Conservation (phyloP, 2,888 invertebrate genomes). For the Pristionchus fissidentatus region DNA sequence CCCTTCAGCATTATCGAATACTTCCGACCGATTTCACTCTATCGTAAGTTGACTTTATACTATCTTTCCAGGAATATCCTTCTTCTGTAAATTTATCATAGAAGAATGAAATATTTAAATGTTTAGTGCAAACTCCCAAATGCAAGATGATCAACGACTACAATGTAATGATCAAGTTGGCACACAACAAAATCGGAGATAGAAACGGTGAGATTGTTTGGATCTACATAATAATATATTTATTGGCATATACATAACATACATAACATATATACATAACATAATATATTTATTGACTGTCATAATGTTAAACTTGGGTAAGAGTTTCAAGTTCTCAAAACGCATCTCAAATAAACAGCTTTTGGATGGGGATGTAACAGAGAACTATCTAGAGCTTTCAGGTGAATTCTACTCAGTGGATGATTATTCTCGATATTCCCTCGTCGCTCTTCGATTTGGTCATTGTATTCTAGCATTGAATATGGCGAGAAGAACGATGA, state of each 20-base stretch:
- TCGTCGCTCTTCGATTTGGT: not conserved
- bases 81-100: not conserved
- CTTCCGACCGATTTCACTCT: not conserved
- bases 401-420: conserved; percentile 9
- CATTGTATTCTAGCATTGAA: conserved; percentile 18
- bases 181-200: not conserved
- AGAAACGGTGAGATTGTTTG: too few relatives aligned
- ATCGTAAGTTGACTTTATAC: not conserved
- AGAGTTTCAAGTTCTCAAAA: too few relatives aligned
- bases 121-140: not conserved
- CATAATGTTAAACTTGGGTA: too few relatives aligned
- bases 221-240: too few relatives aligned
- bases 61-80: too few relatives aligned
- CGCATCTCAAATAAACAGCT: too few relatives aligned
- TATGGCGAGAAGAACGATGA: not conserved
- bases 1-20: conserved; percentile 23
- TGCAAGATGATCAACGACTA: not conserved
- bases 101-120: too few relatives aligned
- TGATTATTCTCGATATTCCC: not conserved
- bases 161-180: not conserved
- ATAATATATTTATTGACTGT: too few relatives aligned
- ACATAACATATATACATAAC: too few relatives aligned
- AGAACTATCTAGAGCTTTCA: not conserved
- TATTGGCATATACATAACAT: too few relatives aligned
- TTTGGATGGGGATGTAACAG: not conserved